A percentile compares a stretch with the other conserved stretches of the same genome.
phyloP scores from a whole-genome alignment of 2,113 vertebrate genomes.

The Crotalus viridis region DNA sequence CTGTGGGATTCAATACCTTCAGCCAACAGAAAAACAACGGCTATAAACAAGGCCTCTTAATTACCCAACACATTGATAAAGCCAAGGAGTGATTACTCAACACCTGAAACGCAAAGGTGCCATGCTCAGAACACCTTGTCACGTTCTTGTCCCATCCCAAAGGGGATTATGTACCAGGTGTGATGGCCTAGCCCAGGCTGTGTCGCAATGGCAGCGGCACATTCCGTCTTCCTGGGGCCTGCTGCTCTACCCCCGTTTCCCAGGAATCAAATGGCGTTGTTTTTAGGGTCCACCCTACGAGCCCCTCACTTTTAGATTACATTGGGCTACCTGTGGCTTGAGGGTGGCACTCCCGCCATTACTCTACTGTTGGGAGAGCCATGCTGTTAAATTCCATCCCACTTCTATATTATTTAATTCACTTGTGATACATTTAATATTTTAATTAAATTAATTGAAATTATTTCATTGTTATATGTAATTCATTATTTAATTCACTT shows the following conservation, averaged over 20 bases:
- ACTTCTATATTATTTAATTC: background rate
- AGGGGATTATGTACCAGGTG: background rate
- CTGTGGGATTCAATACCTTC: slow-evolving; percentile 30
- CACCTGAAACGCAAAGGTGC: background rate
- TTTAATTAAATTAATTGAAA: too few species aligned
- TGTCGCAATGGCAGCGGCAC: background rate
- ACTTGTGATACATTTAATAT: background rate
- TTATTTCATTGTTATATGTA: too few species aligned
- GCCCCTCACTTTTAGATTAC: background rate
- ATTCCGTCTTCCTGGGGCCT: fast-evolving
- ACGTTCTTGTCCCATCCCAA: background rate
- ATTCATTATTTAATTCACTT: too few species aligned
- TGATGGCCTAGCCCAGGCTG: background rate
- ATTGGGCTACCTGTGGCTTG: background rate
- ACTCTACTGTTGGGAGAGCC: background rate
- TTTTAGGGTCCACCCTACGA: background rate
- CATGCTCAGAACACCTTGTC: background rate
- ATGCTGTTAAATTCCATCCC: background rate
- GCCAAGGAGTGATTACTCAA: background rate
- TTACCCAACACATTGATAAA: slow-evolving; percentile 6
- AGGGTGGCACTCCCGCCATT: background rate
- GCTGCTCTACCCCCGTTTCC: background rate
- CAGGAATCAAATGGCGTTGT: too few species aligned
- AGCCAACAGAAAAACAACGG: background rate
- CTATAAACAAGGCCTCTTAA: slow-evolving; percentile 19